Percentiles rank a stretch among this genome's conserved stretches.
These are phyloP conservation scores for Hemicordylus capensis DNA, from an alignment of 2,113 vertebrate genomes.

Conservation along the genomic window DNA sequence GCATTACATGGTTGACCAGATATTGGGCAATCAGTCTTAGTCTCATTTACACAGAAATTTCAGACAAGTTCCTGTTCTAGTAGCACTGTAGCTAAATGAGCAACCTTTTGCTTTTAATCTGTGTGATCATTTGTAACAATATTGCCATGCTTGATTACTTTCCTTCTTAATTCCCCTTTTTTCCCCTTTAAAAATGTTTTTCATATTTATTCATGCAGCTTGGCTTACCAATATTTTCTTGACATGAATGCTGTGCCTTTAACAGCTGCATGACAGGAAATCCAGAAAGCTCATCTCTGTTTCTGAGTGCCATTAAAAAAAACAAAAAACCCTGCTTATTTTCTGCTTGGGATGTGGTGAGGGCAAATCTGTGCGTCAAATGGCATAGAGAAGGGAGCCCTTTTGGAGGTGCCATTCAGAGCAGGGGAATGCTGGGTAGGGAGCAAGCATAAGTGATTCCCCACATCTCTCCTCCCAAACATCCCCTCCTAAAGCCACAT, in stretches of 20 bases:
- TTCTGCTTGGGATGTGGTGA: no score
- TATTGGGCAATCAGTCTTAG: not conserved
- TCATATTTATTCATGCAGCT: slow-evolving; percentile 27
- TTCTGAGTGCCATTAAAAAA: not conserved
- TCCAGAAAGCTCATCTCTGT: not conserved
- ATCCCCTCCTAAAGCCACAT: not conserved
- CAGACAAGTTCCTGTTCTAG: not conserved
- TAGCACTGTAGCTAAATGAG: not conserved
- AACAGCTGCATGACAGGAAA: not conserved
- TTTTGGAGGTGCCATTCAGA: not conserved
- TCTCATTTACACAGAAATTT: slow-evolving; percentile 38
- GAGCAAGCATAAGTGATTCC: not conserved
- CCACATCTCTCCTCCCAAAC: not conserved
- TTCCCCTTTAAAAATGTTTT: slow-evolving; percentile 8
- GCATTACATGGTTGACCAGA: slow-evolving; percentile 25
- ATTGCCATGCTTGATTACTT: slow-evolving; percentile 13
- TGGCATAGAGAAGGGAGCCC: not conserved
- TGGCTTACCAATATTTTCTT: not conserved
- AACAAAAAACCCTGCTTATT: no score
- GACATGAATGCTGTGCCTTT: not conserved
- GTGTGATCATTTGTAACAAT: not conserved
- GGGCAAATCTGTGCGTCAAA: not conserved
- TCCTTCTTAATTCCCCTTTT: not conserved
- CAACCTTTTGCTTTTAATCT: slow-evolving; percentile 22
- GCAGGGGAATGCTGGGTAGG: not conserved